phyloP scores from a whole-genome alignment of 2,888 invertebrate genomes.

The Trypoxylon attenuatum region DNA sequence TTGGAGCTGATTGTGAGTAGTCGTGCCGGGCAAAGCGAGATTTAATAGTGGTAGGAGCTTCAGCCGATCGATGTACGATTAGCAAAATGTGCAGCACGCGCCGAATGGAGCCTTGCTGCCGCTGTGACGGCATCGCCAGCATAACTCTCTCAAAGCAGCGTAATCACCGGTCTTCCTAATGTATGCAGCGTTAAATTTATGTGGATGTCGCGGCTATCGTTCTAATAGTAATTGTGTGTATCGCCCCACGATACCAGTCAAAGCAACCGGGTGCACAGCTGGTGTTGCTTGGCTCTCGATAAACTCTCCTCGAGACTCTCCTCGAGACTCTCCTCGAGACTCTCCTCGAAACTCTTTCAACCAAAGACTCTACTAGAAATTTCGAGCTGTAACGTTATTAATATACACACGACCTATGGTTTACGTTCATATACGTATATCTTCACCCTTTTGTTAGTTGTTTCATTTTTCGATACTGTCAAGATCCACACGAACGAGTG shows the following conservation, averaged over 20 bases:
- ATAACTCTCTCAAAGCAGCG: slow-evolving; percentile 20
- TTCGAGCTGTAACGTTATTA: background rate
- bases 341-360: background rate
- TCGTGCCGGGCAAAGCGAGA: too few relatives aligned
- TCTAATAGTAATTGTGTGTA: slow-evolving; percentile 46
- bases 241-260: slow-evolving; percentile 19
- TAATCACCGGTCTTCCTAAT: slow-evolving; percentile 25
- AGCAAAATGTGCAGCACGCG: too few relatives aligned
- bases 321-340: background rate
- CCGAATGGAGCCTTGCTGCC: too few relatives aligned
- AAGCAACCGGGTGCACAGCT: background rate
- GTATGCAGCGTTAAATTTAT: slow-evolving; percentile 46
- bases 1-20: too few relatives aligned
- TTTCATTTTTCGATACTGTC: too few relatives aligned
- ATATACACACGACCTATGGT: too few relatives aligned
- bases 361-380: background rate
- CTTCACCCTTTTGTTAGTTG: too few relatives aligned
- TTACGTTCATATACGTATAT: too few relatives aligned
- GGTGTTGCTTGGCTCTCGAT: background rate
- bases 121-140: too few relatives aligned
- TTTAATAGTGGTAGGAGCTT: too few relatives aligned
- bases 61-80: too few relatives aligned
- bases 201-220: slow-evolving; percentile 20
- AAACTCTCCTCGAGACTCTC: background rate
- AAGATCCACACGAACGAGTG: too few relatives aligned